A percentile compares a stretch with the other conserved stretches of the same genome.
Evolutionary conservation across 1,140 invertebrate genomes (phyloP).

Genomic region (Lordiphosa stackelbergi): DNA sequence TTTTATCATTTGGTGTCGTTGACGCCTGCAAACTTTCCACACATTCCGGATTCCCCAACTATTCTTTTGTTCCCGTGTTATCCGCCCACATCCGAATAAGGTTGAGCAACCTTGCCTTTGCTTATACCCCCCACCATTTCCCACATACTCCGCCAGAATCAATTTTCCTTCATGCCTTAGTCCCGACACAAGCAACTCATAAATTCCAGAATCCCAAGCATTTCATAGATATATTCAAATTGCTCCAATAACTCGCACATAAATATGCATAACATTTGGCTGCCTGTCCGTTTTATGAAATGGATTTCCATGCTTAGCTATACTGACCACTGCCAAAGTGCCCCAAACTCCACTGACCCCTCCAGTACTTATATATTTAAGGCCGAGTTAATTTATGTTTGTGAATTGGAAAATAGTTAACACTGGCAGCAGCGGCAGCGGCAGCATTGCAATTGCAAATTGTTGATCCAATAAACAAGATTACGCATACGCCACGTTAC

Average conservation of each 20-base stretch:
- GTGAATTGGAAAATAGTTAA: constrained; percentile 13
- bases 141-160: too few species aligned
- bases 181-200: neutral
- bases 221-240: constrained; percentile 7
- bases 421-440: neutral
- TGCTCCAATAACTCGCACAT: constrained; percentile 6
- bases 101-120: too few species aligned
- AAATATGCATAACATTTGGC: constrained; percentile 12
- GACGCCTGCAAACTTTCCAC: too few species aligned
- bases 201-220: neutral
- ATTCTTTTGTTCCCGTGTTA: too few species aligned
- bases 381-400: constrained; percentile 8
- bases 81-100: too few species aligned
- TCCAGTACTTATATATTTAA: neutral
- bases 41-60: too few species aligned
- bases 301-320: constrained; percentile 5
- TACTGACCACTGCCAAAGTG: neutral
- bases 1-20: too few species aligned
- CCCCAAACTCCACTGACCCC: neutral
- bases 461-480: constrained; percentile 12
- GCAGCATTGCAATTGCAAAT: constrained; percentile 2
- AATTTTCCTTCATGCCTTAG: too few species aligned
- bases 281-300: constrained; percentile 8
- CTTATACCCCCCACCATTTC: too few species aligned
- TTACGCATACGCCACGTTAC: constrained; percentile 10